These are phyloP conservation scores for Drosophila pseudotakahashii DNA, from an alignment of 2,888 invertebrate genomes.

Conservation along the genomic window DNA sequence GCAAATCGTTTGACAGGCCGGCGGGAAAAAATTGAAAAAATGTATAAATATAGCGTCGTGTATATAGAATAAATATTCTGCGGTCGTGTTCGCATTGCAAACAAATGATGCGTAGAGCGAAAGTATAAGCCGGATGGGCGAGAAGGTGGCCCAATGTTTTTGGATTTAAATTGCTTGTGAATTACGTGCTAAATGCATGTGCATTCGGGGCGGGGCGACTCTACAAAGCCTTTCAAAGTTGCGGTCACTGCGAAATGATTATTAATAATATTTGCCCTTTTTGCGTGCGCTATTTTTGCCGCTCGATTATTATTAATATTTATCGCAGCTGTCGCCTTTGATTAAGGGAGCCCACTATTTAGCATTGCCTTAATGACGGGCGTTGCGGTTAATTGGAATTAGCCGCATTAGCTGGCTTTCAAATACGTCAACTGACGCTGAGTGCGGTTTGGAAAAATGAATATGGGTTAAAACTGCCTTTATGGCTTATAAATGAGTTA, in stretches of 20 bases:
- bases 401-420: constrained; percentile 38
- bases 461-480: neutral
- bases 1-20: constrained; percentile 74
- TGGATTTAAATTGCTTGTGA: constrained; percentile 67
- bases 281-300: neutral
- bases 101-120: constrained; percentile 44
- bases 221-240: constrained; percentile 58
- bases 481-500: neutral
- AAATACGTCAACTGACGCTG: constrained; percentile 43
- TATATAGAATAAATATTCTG: constrained; percentile 64
- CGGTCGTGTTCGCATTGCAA: constrained; percentile 50
- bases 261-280: constrained; percentile 49
- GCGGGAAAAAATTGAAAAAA: constrained; percentile 43
- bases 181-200: constrained; percentile 67
- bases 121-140: constrained; percentile 24
- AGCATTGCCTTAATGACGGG: constrained; percentile 46
- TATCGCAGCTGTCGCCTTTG: constrained; percentile 52
- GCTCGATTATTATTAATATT: constrained; percentile 35
- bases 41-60: constrained; percentile 24
- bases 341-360: constrained; percentile 43
- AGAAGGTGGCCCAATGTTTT: constrained; percentile 17
- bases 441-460: constrained; percentile 1
- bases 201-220: constrained; percentile 31
- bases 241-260: constrained; percentile 54
- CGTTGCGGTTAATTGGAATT: constrained; percentile 51